phyloP scores from a whole-genome alignment of 1,140 invertebrate species.

The Aleiodes sp. region DNA sequence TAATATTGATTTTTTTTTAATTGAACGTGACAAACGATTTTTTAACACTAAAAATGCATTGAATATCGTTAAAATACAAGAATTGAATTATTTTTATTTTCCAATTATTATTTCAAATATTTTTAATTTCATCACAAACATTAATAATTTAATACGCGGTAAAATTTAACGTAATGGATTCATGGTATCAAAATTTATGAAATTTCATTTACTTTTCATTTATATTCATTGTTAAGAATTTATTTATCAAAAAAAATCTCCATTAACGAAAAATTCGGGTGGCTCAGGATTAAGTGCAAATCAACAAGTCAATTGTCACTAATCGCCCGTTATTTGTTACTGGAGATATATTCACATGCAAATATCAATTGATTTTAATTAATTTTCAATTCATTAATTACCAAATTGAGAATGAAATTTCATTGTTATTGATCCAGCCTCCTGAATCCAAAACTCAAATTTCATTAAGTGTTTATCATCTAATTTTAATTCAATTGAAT shows the following conservation, averaged over 20 bases:
- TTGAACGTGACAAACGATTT: no score
- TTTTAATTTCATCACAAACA: no score
- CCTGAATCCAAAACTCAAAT: slow-evolving; percentile 29
- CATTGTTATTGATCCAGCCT: slow-evolving; percentile 43
- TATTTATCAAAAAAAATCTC: not conserved
- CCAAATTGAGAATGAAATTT: slow-evolving; percentile 40
- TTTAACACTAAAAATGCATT: no score
- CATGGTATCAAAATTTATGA: slow-evolving; percentile 35
- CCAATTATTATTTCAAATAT: no score
- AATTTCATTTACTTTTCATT: slow-evolving; percentile 34
- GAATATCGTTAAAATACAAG: no score
- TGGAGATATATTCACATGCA: slow-evolving; percentile 24
- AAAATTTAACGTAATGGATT: slow-evolving; percentile 34
- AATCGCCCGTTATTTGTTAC: slow-evolving; percentile 37
- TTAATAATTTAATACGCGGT: not conserved
- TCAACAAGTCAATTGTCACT: not conserved
- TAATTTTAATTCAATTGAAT: no score
- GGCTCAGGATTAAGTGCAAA: slow-evolving; percentile 42
- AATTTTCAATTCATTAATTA: not conserved
- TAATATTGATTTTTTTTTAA: no score
- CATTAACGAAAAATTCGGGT: slow-evolving; percentile 32
- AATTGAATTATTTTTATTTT: no score
- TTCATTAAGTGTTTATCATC: not conserved
- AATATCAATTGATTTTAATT: slow-evolving; percentile 33
- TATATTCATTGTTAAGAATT: not conserved